Percentiles rank a stretch among this genome's conserved stretches.
phyloP scores from a whole-genome alignment of 1,140 invertebrate species.

The Macrocentrus cingulum region DNA sequence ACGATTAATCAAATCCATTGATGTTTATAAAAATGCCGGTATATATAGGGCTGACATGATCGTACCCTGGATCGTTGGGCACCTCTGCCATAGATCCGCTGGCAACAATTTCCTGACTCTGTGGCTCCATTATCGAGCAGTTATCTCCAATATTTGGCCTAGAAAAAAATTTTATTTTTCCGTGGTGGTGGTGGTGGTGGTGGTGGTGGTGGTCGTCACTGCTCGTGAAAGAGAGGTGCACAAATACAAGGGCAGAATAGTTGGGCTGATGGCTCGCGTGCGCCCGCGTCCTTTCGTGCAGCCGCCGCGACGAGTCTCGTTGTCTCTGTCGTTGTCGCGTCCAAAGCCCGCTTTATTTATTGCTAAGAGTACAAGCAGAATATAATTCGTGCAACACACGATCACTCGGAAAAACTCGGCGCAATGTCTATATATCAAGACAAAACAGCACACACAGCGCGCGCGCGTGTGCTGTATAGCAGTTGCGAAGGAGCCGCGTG shows the following conservation, averaged over 20 bases:
- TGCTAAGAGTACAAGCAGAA: not conserved
- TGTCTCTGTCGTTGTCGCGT: constrained; percentile 4
- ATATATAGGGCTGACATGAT: constrained; percentile 6
- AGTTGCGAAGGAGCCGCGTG: constrained; percentile 1
- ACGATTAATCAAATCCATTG: not conserved
- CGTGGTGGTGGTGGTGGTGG: not conserved
- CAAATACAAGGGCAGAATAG: too few species aligned
- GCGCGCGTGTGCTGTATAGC: constrained; percentile 2
- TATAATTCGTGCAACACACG: not conserved
- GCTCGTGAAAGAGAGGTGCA: too few species aligned
- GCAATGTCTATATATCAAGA: too few species aligned
- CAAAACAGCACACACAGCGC: constrained; percentile 11
- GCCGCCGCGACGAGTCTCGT: constrained; percentile 21
- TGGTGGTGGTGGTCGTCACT: not conserved
- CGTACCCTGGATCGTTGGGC: constrained; percentile 88
- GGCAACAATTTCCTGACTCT: constrained; percentile 71
- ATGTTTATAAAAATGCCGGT: not conserved
- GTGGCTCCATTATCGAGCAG: constrained; percentile 64
- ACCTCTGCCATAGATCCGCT: constrained; percentile 79
- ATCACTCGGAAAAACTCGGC: too few species aligned
- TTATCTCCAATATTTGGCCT: not conserved
- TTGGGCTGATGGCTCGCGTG: constrained; percentile 8
- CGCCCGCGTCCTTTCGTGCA: constrained; percentile 3
- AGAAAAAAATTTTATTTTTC: not conserved
- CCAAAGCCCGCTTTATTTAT: not conserved